Evolutionary conservation across 2,888 invertebrate genomes (phyloP).

Genomic region (Xanthorhoe designata): DNA sequence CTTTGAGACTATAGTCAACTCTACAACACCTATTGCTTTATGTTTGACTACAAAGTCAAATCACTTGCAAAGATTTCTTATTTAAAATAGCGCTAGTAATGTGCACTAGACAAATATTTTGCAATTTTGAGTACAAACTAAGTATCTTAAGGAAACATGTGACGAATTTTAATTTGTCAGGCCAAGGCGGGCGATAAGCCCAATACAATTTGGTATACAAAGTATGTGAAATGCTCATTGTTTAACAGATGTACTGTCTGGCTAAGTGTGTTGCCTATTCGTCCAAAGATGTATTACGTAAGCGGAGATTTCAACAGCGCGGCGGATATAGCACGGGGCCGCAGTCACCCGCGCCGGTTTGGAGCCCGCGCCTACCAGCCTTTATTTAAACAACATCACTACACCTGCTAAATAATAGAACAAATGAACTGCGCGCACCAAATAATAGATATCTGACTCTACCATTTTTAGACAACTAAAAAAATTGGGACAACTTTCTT

Average conservation of each 20-base stretch:
- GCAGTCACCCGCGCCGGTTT: slow-evolving; percentile 66
- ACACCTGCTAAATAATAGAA: slow-evolving; percentile 70
- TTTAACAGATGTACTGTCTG: slow-evolving; percentile 54
- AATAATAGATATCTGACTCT: slow-evolving; percentile 59
- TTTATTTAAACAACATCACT: slow-evolving; percentile 70
- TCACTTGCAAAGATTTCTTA: neutral
- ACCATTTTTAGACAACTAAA: slow-evolving; percentile 23
- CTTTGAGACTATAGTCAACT: slow-evolving; percentile 9
- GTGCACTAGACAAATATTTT: slow-evolving; percentile 1
- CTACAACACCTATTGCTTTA: slow-evolving; percentile 19
- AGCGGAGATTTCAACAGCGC: slow-evolving; percentile 75
- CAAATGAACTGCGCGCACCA: slow-evolving; percentile 63
- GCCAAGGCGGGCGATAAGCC: slow-evolving; percentile 31
- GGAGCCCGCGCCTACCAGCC: slow-evolving; percentile 72
- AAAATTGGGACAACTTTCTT: neutral
- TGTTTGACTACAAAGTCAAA: slow-evolving; percentile 10
- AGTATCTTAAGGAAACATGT: slow-evolving; percentile 7
- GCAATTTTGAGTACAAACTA: slow-evolving; percentile 5
- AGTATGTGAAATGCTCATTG: slow-evolving; percentile 55
- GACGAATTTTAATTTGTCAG: slow-evolving; percentile 19
- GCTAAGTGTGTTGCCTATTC: slow-evolving; percentile 67
- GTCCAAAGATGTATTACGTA: slow-evolving; percentile 75
- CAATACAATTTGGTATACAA: slow-evolving; percentile 36
- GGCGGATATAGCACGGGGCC: slow-evolving; percentile 82
- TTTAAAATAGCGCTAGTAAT: slow-evolving; percentile 1